Base-by-base conservation (phyloP, 2,888 invertebrate genomes). In the Cynaeus angustus region DNA sequence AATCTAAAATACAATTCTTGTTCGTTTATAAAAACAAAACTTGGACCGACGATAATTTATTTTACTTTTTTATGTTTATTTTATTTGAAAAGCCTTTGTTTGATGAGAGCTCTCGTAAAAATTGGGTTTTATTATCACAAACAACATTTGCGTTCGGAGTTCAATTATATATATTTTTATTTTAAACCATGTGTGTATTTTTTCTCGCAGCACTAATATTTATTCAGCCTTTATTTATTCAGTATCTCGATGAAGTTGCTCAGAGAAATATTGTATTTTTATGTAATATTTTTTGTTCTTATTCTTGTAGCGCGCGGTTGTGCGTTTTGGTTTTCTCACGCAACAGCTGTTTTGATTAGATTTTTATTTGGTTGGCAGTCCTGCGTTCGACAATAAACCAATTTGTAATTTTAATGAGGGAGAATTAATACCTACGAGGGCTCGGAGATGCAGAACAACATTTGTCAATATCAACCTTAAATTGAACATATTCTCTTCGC, bases 101-200 rank as follows among this genome's bases (percentile, higher is more conserved):
- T 81, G 80, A 81, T 78, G 82, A 82, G 82, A 80, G 81, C 83
- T 81, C 83, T 83, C 81, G 83, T 83, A 84, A 84, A 84, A 84
- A 84, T 84, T 83, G 83, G 80, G 83, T 82, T 84, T 84, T 84
- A 84, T 84, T 84, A 84, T 84, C 81, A 83, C 83, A 83, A 84
- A 83, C 83, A 84, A 84, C 82, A 83, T 84, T 83, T 83, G 83
- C 80, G 81, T 82, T 80, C 82, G 79, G 78, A 80, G 80, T 83
- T 83, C 83, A 83, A 83, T 83, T 83, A 83, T 82, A 83, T 82
- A 82, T 83, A 82, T 83, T 81, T 82, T 82, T 81, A 79, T 82
- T 82, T 80, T 80, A 79, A 80, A 82, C 78, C 77, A 72, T 78
- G 76, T 77, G 78, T 77, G 79, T 80, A 76, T 81, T 80, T 79